Percentiles rank a stretch among this genome's conserved stretches.
Evolutionary conservation across 2,113 vertebrate genomes (phyloP).

Genomic region (Cephalopterus ornatus): DNA sequence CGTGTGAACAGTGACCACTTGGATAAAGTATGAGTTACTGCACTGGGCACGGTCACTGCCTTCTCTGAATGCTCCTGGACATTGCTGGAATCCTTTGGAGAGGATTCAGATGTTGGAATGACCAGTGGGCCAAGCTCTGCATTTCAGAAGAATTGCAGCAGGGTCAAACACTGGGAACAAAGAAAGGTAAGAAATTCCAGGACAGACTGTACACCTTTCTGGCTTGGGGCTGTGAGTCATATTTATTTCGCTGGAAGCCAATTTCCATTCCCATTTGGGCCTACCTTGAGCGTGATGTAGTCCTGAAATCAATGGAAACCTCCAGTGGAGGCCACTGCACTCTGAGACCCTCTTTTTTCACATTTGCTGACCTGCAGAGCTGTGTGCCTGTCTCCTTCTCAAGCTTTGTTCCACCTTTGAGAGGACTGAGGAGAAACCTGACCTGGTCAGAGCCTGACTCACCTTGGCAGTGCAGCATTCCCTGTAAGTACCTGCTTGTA

Average conservation of each 20-base stretch:
- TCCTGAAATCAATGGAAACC: not conserved
- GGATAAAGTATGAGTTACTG: not conserved
- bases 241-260: not conserved
- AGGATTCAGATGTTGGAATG: not conserved
- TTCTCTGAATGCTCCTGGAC: not conserved
- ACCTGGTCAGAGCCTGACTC: not conserved
- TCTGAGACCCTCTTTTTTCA: not conserved
- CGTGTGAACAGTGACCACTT: fast-evolving
- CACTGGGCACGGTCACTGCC: not conserved
- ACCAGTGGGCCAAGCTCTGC: not conserved
- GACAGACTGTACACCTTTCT: not conserved
- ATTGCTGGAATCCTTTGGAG: not conserved
- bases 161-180: not conserved
- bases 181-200: not conserved
- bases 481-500: not conserved
- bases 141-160: not conserved
- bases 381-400: not conserved
- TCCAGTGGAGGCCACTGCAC: not conserved
- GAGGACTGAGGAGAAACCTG: not conserved
- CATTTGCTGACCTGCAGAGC: not conserved
- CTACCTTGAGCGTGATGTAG: not conserved
- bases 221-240: not conserved
- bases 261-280: not conserved
- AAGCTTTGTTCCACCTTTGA: not conserved
- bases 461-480: not conserved